A percentile compares a stretch with the other conserved stretches of the same genome.
Evolutionary conservation across 2,888 invertebrate genomes (phyloP).

Genomic region (Lymantria monacha): DNA sequence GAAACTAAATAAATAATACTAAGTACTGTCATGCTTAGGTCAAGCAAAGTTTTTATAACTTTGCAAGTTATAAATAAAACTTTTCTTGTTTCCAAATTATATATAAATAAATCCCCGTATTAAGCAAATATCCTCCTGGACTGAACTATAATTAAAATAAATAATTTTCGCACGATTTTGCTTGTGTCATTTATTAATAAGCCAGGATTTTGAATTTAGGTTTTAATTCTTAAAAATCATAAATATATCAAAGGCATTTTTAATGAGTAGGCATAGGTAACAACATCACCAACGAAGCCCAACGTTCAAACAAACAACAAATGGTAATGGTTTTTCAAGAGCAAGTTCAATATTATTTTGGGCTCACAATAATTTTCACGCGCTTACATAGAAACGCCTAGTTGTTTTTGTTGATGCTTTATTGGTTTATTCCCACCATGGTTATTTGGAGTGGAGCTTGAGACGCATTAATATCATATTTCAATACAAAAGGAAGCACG

Average conservation of each 20-base stretch:
- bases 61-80: too few species aligned
- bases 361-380: constrained; percentile 74
- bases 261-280: constrained; percentile 44
- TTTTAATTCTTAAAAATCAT: not conserved
- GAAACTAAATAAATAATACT: too few species aligned
- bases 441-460: constrained; percentile 41
- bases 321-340: constrained; percentile 75
- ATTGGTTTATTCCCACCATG: constrained; percentile 55
- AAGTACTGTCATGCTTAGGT: too few species aligned
- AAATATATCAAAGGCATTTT: constrained; percentile 21
- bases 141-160: too few species aligned
- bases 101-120: too few species aligned
- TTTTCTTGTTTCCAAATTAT: too few species aligned
- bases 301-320: constrained; percentile 63
- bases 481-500: constrained; percentile 26
- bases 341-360: constrained; percentile 75
- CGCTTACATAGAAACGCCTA: constrained; percentile 58
- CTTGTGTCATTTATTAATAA: too few species aligned
- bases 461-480: constrained; percentile 37
- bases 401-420: constrained; percentile 62
- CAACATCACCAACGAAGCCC: constrained; percentile 38
- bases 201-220: too few species aligned
- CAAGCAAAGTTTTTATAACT: too few species aligned
- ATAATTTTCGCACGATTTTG: too few species aligned
- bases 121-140: too few species aligned